Evolutionary conservation across 2,797 vertebrate genomes (phyloP), one percentile per base, ranked within the genome.

Genomic region (Sitta carolinensis): DNA sequence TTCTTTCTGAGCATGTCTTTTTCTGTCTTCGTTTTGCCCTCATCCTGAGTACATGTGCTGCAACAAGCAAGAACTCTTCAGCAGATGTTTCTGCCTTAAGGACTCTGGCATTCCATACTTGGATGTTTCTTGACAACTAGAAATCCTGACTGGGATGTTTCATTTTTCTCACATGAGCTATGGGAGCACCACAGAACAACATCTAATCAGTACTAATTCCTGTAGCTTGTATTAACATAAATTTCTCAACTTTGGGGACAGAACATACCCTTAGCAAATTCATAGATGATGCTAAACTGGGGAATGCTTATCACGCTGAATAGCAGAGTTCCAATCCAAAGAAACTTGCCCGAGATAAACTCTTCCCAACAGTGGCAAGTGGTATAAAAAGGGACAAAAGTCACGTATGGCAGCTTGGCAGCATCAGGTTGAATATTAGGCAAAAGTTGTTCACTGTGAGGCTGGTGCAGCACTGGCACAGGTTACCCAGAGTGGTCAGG

Each of bases 141-240:
- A 93, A 94, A 92, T 95, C 91, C 93, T 97, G 88, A 93, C 68
- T 87, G 78, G 72, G 74, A 81, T 42, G 11, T 96, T 96, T 96
- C 73, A 85, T 92, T 96, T 92, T 95, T 95, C 84, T 91, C 74
- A 63, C 66, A 91, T 43, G 86, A 82, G 74, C 84, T 92, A 85
- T 87, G 89, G 95, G 88, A 96, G 55, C 54, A 75, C 66, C 75
- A 77, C 55, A 93, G 79, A 94, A 94, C 82, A 90, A 94, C 93
- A 79, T 88, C 84, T 93, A 94, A 92, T 97, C 93, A 93, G 93
- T 86, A 92, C 84, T 94, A 90, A 93, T 94, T 97, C 86, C 81
- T 95, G 59, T 64, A 89, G 70, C 75, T 92, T 93, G 27, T 94
- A 95, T 93, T 94, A 96, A 75, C 80, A 95, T 95, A 93, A 95